Evolutionary conservation across 2,797 vertebrate species (phyloP).

Genomic region (Tadarida brasiliensis): DNA sequence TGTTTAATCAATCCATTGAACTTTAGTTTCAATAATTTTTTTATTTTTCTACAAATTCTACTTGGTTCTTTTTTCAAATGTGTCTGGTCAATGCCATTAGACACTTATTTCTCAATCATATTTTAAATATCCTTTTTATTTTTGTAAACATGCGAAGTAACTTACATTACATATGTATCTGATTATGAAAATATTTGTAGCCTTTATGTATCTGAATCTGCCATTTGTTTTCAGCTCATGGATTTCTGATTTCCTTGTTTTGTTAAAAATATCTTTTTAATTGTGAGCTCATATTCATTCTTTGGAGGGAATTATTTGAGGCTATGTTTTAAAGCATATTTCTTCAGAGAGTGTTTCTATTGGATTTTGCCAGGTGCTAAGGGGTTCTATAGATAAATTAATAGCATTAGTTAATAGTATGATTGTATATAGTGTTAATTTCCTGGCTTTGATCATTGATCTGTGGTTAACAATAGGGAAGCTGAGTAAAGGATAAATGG

Average conservation of each 20-base stretch:
- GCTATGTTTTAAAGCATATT: background rate
- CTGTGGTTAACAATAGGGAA: background rate
- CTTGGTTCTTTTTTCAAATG: background rate
- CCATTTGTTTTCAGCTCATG: background rate
- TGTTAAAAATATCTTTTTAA: background rate
- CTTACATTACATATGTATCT: background rate
- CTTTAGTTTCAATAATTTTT: background rate
- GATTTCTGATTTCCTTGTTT: background rate
- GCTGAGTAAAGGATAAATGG: background rate
- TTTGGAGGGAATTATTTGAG: background rate
- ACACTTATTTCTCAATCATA: background rate
- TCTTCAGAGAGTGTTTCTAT: background rate
- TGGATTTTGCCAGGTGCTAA: background rate
- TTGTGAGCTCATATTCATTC: background rate
- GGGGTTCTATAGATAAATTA: background rate
- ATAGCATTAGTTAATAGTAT: background rate
- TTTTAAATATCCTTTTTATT: background rate
- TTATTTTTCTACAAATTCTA: background rate
- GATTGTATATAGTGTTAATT: background rate
- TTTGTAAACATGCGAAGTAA: background rate
- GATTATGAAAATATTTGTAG: background rate
- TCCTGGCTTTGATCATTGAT: background rate
- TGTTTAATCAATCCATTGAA: background rate
- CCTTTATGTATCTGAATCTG: background rate
- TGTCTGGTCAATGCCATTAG: background rate